These are phyloP conservation scores for Drosophila antonietae DNA, from an alignment of 2,888 invertebrate species.

Conservation along the genomic window DNA sequence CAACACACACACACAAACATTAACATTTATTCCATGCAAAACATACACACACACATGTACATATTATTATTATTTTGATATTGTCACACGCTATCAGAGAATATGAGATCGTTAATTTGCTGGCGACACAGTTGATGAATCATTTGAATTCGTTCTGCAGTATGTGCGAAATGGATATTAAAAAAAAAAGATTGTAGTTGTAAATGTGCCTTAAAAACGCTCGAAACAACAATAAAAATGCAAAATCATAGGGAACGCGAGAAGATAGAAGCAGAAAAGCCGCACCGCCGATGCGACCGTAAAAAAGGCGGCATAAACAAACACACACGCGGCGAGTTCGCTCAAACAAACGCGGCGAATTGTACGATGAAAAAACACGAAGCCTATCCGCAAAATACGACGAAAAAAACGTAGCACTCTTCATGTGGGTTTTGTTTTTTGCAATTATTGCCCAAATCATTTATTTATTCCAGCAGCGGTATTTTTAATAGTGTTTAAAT, in stretches of 20 bases:
- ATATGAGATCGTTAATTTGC: slow-evolving; percentile 15
- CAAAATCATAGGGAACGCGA: slow-evolving; percentile 56
- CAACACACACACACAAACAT: slow-evolving; percentile 4
- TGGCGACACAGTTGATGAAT: slow-evolving; percentile 40
- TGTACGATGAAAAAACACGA: slow-evolving; percentile 66
- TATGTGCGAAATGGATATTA: slow-evolving; percentile 15
- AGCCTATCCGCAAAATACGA: slow-evolving; percentile 78
- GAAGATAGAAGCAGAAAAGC: slow-evolving; percentile 60
- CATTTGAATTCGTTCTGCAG: slow-evolving; percentile 36
- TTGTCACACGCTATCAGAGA: slow-evolving; percentile 22
- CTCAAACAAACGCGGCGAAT: slow-evolving; percentile 83
- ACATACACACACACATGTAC: slow-evolving; percentile 27
- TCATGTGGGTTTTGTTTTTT: slow-evolving; percentile 75
- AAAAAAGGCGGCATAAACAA: slow-evolving; percentile 79
- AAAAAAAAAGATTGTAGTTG: slow-evolving; percentile 19
- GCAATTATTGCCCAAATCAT: slow-evolving; percentile 44
- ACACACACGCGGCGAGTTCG: slow-evolving; percentile 79
- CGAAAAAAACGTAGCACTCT: slow-evolving; percentile 67
- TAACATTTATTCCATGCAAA: background rate
- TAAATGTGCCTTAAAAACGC: slow-evolving; percentile 19
- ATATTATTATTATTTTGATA: slow-evolving; percentile 35
- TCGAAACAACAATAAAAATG: slow-evolving; percentile 53
- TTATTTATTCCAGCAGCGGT: slow-evolving; percentile 10
- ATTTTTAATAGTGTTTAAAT: slow-evolving; percentile 31
- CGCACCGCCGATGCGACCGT: slow-evolving; percentile 58